Base-by-base conservation (phyloP, 1,140 invertebrate species). In the Vollenhovia emeryi region DNA sequence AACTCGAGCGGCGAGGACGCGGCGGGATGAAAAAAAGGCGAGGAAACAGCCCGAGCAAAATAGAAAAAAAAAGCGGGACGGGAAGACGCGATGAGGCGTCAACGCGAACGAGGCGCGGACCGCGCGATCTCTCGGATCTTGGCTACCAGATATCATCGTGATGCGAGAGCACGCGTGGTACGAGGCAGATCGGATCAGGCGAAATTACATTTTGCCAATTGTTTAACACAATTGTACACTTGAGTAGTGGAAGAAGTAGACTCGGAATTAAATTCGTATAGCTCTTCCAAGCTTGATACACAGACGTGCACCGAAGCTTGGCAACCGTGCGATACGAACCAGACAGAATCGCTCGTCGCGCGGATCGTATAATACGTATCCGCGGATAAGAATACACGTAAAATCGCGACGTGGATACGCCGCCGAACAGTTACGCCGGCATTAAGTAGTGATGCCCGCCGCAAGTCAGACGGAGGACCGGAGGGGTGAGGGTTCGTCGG, bases 361-460 rank as follows among this genome's bases (percentile, higher is more conserved):
- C 40, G 43, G 27, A 24, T 24, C 45, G 64, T 52, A 33, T 40
- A 79, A 55, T 36, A 40, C n/a, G 30, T 13, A 68, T 52, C n/a
- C 48, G 45, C 62, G 45, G 30, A 79, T 82, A 57, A 82, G 27
- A 82, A 82, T 82, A 74, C 43, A 50, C n/a, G 11, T 2, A 48
- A 82, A 80, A 50, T 82, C 43, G 15, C 79, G 66, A 36, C 2
- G 11, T 52, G 8, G 50, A 83, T 84, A 86, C 69, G 71, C 85
- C 69, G 71, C 85, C 84, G n/a, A 89, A 89, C 74, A 86, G 88
- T 89, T 90, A 89, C 71, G 74, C 82, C 80, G 57, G 76, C 90
- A 88, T 74, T 92, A 93, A 94, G 94, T 90, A 90, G 86, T 30
- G 71, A 85, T 87, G 71, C 73, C 60, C 79, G 87, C 71, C 66